Conservation (phyloP, 53 echinoderm and acorn worm genomes). For the Actinopyga echinites region DNA sequence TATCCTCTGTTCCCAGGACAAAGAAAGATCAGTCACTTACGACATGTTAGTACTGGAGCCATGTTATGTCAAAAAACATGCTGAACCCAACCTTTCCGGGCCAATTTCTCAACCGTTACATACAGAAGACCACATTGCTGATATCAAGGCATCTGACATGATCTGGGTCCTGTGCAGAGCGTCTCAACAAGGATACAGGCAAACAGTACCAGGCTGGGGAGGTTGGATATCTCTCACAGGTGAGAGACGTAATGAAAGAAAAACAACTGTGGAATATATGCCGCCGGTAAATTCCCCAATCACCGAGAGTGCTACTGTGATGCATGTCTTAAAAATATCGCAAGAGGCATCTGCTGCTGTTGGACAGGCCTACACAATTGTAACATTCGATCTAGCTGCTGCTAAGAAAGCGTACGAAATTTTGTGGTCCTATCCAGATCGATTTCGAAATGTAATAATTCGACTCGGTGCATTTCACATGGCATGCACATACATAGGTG, state of each 20-base stretch:
- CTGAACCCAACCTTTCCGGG: constrained; percentile 35
- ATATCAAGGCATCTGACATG: constrained; percentile 47
- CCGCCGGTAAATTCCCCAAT: constrained; percentile 59
- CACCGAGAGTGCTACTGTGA: constrained; percentile 47
- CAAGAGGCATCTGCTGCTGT: constrained; percentile 54
- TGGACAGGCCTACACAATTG: constrained; percentile 56
- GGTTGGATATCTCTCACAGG: constrained; percentile 63
- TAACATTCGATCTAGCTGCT: constrained; percentile 64
- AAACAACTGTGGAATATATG: constrained; percentile 58
- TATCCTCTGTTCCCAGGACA: not conserved
- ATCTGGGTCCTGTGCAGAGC: constrained; percentile 46
- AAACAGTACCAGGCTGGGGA: constrained; percentile 60
- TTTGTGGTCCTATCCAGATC: constrained; percentile 24
- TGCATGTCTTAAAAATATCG: constrained; percentile 55
- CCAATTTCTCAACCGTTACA: constrained; percentile 23
- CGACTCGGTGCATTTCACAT: constrained; percentile 56
- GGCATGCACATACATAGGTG: constrained; percentile 57
- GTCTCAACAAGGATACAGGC: constrained; percentile 1
- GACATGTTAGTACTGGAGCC: constrained; percentile 49
- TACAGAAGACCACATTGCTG: constrained; percentile 20
- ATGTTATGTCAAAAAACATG: constrained; percentile 51
- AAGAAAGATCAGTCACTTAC: constrained; percentile 31
- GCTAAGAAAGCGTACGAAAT: constrained; percentile 64
- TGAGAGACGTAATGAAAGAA: constrained; percentile 25
- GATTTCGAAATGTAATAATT: constrained; percentile 49